Base-by-base conservation (phyloP, 2,797 vertebrate species). In the Spinus pinus region DNA sequence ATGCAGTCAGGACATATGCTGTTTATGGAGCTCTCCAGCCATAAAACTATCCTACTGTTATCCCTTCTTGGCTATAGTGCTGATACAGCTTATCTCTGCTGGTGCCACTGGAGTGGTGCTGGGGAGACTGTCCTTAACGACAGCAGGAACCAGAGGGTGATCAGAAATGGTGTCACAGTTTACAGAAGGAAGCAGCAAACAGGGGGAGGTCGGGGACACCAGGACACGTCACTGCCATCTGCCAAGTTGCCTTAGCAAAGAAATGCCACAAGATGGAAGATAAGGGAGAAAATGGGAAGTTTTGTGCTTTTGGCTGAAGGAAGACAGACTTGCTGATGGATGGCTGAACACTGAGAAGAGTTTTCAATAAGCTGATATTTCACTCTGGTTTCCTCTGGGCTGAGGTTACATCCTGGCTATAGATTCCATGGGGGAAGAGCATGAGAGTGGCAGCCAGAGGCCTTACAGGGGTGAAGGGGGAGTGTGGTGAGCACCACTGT, bases 11-110 rank as follows among this genome's bases (percentile, higher is more conserved):
- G 94, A 88, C 83, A 94, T 70, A 90, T 64, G 96, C 93, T 96
- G 75, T 97, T 97, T 97, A 94, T 93, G 87, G 93, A 95, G 84
- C 84, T 96, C 90, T 83, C 13, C 83, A 93, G 91, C 86, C 86
- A 93, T 91, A 94, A 94, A 94, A 92, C 69, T 53, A 50, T 87
- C 91, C 91, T 93, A 27, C 85, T 95, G 88, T 95, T 92, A 95
- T 71, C 90, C 64, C 71, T 72, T 75, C 51, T 30, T 83, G 1
- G 41, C 39, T 21, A 11, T 94, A 93, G 84, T 80, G 82, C 86
- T 90, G 93, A 91, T 88, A 91, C 28, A 93, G 88, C 78, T 35
- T 88, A 94, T 85, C 90, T 94, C 74, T 89, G 58, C 67, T 60
- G 89, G 94, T 95, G 61, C 64, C 95, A 72, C 93, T 95, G 87